Evolutionary conservation across 1,140 invertebrate species (phyloP).

Genomic region (Antheraea mylitta): DNA sequence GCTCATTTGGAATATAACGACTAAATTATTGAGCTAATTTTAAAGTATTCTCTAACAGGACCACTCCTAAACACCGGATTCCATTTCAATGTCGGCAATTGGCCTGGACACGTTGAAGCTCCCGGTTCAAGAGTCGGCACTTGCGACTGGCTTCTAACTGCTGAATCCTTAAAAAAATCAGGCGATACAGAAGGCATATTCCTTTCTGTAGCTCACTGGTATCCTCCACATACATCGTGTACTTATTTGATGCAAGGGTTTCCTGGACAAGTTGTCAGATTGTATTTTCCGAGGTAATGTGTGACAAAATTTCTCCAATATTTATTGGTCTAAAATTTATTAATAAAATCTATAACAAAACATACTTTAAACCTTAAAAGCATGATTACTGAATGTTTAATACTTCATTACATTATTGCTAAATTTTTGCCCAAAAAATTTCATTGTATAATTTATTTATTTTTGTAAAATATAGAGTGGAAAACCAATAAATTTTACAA

Average conservation of each 20-base stretch:
- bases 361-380: too few relatives aligned
- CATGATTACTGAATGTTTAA: too few relatives aligned
- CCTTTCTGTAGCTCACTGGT: slow-evolving; percentile 94
- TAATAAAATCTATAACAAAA: too few relatives aligned
- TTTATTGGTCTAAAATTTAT: too few relatives aligned
- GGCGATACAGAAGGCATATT: slow-evolving; percentile 92
- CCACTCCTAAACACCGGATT: slow-evolving; percentile 94
- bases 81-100: slow-evolving; percentile 95
- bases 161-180: slow-evolving; percentile 85
- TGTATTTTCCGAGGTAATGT: slow-evolving; percentile 90
- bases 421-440: too few relatives aligned
- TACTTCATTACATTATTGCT: too few relatives aligned
- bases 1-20: too few relatives aligned
- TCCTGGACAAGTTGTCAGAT: slow-evolving; percentile 89
- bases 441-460: too few relatives aligned
- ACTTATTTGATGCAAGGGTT: slow-evolving; percentile 92
- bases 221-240: slow-evolving; percentile 93
- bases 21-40: too few relatives aligned
- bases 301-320: too few relatives aligned
- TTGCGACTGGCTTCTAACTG: slow-evolving; percentile 92
- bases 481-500: too few relatives aligned
- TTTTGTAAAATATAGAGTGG: too few relatives aligned
- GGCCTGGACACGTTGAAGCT: slow-evolving; percentile 93
- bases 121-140: slow-evolving; percentile 90
- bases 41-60: slow-evolving; percentile 66